Evolutionary conservation across 1,140 invertebrate genomes (phyloP).

Genomic region (Dreissena polymorpha): DNA sequence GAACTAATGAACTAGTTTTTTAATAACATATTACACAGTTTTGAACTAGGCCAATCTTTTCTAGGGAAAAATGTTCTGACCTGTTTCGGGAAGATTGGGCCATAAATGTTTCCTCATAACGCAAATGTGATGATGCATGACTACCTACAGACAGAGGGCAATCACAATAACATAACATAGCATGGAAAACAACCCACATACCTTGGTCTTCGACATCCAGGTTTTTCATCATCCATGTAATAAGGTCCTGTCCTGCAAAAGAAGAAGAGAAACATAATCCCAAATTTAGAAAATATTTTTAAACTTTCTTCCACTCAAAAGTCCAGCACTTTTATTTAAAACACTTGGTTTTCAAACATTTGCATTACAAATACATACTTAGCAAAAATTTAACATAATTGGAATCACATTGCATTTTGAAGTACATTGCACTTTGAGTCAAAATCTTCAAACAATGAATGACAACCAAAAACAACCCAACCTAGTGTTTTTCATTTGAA

Average conservation of each 20-base stretch:
- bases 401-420: too few species aligned
- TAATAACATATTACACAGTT: not conserved
- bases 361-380: too few species aligned
- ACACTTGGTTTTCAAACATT: too few species aligned
- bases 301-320: too few species aligned
- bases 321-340: too few species aligned
- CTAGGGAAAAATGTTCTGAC: constrained; percentile 11
- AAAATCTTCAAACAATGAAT: too few species aligned
- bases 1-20: not conserved
- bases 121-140: not conserved
- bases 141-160: too few species aligned
- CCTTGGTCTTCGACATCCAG: constrained; percentile 94
- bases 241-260: constrained; percentile 89
- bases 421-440: too few species aligned
- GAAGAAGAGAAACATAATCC: not conserved
- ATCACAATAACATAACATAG: too few species aligned
- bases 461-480: too few species aligned
- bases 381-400: too few species aligned
- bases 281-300: not conserved
- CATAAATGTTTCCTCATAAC: not conserved
- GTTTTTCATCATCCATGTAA: constrained; percentile 96
- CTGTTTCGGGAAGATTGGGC: constrained; percentile 4
- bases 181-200: constrained; percentile 70
- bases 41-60: not conserved
- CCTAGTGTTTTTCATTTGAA: too few species aligned